These are phyloP conservation scores for Tortrix viridana DNA, from an alignment of 2,888 invertebrate species.

Conservation along the genomic window DNA sequence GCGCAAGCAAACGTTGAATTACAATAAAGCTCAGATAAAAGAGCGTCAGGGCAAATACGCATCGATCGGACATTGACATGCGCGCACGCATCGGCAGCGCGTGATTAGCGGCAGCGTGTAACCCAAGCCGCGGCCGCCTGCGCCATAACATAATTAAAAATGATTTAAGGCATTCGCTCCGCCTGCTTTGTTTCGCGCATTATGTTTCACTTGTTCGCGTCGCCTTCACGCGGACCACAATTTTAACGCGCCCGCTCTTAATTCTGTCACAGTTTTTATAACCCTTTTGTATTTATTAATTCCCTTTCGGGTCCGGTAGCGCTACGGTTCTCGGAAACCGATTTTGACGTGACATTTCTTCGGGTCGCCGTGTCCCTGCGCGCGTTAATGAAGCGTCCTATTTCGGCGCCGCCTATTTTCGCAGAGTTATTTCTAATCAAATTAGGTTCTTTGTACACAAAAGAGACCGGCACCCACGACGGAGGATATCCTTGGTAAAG, in stretches of 20 bases:
- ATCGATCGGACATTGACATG: constrained; percentile 57
- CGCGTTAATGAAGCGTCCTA: constrained; percentile 81
- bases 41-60: constrained; percentile 48
- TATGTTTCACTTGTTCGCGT: constrained; percentile 84
- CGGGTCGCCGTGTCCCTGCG: constrained; percentile 65
- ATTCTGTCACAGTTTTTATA: constrained; percentile 84
- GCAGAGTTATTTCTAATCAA: constrained; percentile 61
- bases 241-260: constrained; percentile 80
- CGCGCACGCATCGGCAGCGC: constrained; percentile 41
- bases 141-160: constrained; percentile 85
- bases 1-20: constrained; percentile 23
- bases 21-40: constrained; percentile 27
- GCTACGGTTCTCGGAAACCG: constrained; percentile 80
- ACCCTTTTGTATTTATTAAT: constrained; percentile 83
- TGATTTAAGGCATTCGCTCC: constrained; percentile 84
- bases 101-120: constrained; percentile 56
- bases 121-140: constrained; percentile 65
- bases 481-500: constrained; percentile 1
- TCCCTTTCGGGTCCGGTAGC: constrained; percentile 81
- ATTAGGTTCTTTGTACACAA: constrained; percentile 47
- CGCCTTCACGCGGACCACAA: constrained; percentile 70
- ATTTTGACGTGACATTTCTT: constrained; percentile 81
- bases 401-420: constrained; percentile 71
- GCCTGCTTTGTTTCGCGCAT: constrained; percentile 85
- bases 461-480: constrained; percentile 9